Percentiles rank a stretch among this genome's conserved stretches.
These are phyloP conservation scores for Lacerta agilis DNA, from an alignment of 2,797 vertebrate genomes.

Conservation along the genomic window DNA sequence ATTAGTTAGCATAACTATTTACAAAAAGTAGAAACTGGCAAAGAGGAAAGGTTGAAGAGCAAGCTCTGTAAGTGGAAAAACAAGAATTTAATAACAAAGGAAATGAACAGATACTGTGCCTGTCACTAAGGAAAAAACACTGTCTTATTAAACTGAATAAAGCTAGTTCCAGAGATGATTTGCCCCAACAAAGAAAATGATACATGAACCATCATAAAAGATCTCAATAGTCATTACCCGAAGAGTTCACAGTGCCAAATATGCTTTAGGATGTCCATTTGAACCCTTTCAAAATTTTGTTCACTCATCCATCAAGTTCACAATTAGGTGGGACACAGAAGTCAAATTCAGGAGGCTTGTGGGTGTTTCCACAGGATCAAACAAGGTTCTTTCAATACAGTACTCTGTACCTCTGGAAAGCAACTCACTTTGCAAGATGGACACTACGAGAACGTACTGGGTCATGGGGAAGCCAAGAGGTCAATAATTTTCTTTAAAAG, in stretches of 20 bases:
- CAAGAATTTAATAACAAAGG: neutral
- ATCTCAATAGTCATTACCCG: slow-evolving; percentile 38
- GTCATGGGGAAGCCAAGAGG: neutral
- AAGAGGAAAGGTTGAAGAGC: slow-evolving; percentile 26
- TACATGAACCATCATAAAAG: neutral
- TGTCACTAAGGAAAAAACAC: neutral
- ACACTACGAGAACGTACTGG: neutral
- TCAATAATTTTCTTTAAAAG: neutral
- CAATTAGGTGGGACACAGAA: slow-evolving; percentile 19
- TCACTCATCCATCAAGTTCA: neutral
- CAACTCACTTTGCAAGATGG: neutral
- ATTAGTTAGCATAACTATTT: slow-evolving; percentile 45
- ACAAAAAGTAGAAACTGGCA: slow-evolving; percentile 39
- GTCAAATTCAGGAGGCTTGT: neutral
- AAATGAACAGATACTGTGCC: neutral
- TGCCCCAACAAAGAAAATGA: neutral
- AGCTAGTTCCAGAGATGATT: neutral
- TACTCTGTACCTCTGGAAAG: neutral
- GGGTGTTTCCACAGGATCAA: neutral
- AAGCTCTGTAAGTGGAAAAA: slow-evolving; percentile 10
- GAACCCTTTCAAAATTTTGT: slow-evolving; percentile 10
- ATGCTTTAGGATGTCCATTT: slow-evolving; percentile 1
- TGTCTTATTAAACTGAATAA: neutral
- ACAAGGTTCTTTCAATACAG: neutral
- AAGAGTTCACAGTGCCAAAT: neutral